Base-by-base conservation (phyloP, 2,797 vertebrate species). In the Chaetodon trifasciatus region DNA sequence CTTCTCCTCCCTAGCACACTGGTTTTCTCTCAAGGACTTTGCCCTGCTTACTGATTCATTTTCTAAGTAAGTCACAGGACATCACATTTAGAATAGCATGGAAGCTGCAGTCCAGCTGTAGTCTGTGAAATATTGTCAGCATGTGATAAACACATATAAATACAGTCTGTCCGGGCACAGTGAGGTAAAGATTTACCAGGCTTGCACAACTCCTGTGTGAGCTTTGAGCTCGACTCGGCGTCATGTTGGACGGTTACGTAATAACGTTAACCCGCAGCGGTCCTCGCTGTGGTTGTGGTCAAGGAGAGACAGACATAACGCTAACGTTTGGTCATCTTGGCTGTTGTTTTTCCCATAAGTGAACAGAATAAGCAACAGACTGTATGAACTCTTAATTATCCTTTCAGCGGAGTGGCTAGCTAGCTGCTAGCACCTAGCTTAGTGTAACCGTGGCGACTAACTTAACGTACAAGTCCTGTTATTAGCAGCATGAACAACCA, bases 171-270 rank as follows among this genome's bases (percentile, higher is more conserved):
- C 13, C 8, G n/a, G 2, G 11, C 2, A 42, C 42, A 53, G n/a
- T 6, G 28, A 40, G 39, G 17, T 23, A 13, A 85, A 71, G 12
- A 73, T 46, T 74, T 3, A 37, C 55, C 28, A 37, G 21, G 35
- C 16, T 47, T 82, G 55, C 61, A 40, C 58, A 81, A 78, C 63
- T 9, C 9, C 35, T 9, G 53, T 24, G 24, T 68, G 47, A 76
- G 65, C 76, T 79, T 55, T 58, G 68, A 84, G 53, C 78, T 15
- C 21, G 23, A n/a, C 42, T 16, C 8, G 3, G 23, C 63, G n/a
- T 40, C 5, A 63, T 44, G 55, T 50, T 40, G 23, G 7, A 17
- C 12, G 5, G 71, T 85, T 90, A 86, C 86, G 79, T 88, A 86
- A 93, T 62, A 70, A 9, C 8, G 42, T 44, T 44, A 44, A 70